Evolutionary conservation across 2,113 vertebrate species (phyloP), one percentile per base, ranked within the genome.

Genomic region (Macrotus californicus): DNA sequence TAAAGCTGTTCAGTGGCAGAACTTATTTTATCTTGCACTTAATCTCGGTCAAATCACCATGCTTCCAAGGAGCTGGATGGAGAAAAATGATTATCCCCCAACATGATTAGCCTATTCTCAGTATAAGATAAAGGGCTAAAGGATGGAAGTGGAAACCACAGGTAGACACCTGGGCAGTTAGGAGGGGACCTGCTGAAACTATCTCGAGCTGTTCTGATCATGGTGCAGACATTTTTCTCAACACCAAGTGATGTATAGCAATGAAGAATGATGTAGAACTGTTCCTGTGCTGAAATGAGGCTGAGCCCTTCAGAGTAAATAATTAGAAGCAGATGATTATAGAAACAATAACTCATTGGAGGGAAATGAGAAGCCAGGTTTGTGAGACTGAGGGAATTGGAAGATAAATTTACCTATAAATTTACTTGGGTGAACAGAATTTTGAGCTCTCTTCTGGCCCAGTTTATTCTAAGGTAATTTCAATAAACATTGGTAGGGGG

Each of bases 21-120:
- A 97, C 98, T 98, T 99, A 99, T 99, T 99, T 99, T 99, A 99
- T 98, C 97, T 97, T 77, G 95, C 85, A 91, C 95, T 98, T 98
- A 98, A 99, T 99, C 98, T 98, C 97, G 93, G 97, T 97, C 98
- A 98, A 98, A 99, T 98, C 98, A 98, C 94, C 2, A n/a, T 96
- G 89, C 94, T 97, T 93, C 96, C 95, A 97, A 97, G 96, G 34
- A 97, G 73, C 61, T 95, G 85, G 87, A 67, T 94, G 79, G 92
- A 96, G 96, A 97, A 97, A 97, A 96, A 80, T 70, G 75, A 93
- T 96, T 89, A 92, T 69, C 0, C 2, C 6, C 19, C 66, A 19
- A 43, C 56, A 70, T 70, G 91, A 93, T 97, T 98, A 96, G 95
- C 90, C 95, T 97, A 86, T 77, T 84, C 69, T 96, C 95, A 75